A percentile compares a stretch with the other conserved stretches of the same genome.
Evolutionary conservation across 2,888 invertebrate genomes (phyloP).

Genomic region (Cerceris ruficornis): DNA sequence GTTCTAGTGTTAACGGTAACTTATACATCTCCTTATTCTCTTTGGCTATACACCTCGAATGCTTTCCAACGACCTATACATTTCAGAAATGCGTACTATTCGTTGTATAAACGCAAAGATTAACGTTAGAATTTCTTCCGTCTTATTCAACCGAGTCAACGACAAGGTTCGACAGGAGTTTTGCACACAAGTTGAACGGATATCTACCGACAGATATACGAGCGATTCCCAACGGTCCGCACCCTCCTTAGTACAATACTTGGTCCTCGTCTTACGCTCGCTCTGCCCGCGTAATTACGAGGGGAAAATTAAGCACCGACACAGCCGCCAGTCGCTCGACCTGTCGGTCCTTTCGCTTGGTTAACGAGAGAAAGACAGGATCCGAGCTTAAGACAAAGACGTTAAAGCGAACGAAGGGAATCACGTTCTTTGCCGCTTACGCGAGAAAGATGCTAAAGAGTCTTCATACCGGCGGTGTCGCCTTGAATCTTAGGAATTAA

Average conservation of each 20-base stretch:
- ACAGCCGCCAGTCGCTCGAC: slow-evolving; percentile 79
- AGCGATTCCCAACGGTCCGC: slow-evolving; percentile 67
- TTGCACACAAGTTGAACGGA: slow-evolving; percentile 56
- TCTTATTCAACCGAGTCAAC: slow-evolving; percentile 36
- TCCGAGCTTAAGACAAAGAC: slow-evolving; percentile 29
- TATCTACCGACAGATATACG: slow-evolving; percentile 62
- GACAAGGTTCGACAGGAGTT: slow-evolving; percentile 58
- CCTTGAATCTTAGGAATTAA: slow-evolving; percentile 79
- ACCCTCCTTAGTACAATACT: slow-evolving; percentile 69
- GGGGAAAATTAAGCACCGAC: slow-evolving; percentile 82
- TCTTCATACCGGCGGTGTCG: slow-evolving; percentile 68
- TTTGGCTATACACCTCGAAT: too few relatives aligned
- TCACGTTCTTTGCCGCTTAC: slow-evolving; percentile 67
- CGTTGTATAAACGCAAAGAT: slow-evolving; percentile 5
- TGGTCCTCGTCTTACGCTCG: slow-evolving; percentile 67
- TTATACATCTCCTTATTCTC: too few relatives aligned
- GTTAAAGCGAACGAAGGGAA: slow-evolving; percentile 64
- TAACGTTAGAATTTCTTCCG: slow-evolving; percentile 56
- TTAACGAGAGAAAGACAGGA: slow-evolving; percentile 67
- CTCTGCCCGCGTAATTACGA: slow-evolving; percentile 81
- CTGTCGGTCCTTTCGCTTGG: slow-evolving; percentile 71
- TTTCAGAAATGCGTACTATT: background rate
- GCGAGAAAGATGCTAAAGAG: slow-evolving; percentile 72
- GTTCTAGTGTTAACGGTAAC: too few relatives aligned
- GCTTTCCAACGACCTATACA: too few relatives aligned